These are phyloP conservation scores for Cantharis lateralis DNA, from an alignment of 2,888 invertebrate species.

Conservation along the genomic window DNA sequence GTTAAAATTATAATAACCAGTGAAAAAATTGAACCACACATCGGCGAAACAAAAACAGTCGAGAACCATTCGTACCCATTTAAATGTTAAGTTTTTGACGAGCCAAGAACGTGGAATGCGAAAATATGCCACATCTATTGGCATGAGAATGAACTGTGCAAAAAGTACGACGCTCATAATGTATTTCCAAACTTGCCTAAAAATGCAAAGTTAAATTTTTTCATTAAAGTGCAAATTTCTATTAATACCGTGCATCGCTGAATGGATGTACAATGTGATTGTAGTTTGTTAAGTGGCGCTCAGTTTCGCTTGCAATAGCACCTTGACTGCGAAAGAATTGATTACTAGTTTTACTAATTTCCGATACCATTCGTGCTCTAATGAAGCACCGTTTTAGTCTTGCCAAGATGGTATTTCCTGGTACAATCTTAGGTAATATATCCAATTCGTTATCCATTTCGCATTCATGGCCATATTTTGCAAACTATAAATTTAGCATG, in stretches of 20 bases:
- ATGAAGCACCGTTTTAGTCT: constrained; percentile 16
- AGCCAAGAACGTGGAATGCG: constrained; percentile 22
- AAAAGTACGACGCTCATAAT: constrained; percentile 47
- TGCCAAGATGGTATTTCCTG: constrained; percentile 2
- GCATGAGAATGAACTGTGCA: constrained; percentile 43
- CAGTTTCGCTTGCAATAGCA: constrained; percentile 50
- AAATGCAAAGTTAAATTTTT: constrained; percentile 7
- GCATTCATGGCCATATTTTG: constrained; percentile 32
- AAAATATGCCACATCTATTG: constrained; percentile 47
- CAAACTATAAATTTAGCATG: constrained; percentile 21
- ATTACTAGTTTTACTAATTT: constrained; percentile 45
- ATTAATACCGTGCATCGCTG: constrained; percentile 49
- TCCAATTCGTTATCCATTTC: constrained; percentile 30
- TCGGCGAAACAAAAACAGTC: constrained; percentile 47
- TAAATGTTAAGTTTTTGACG: constrained; percentile 19
- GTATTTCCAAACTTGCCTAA: constrained; percentile 50
- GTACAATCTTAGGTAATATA: constrained; percentile 17
- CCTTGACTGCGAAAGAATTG: constrained; percentile 49
- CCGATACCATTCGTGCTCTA: constrained; percentile 44
- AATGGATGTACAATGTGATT: constrained; percentile 54
- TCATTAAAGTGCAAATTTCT: not conserved
- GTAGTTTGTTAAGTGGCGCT: constrained; percentile 46
- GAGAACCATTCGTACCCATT: constrained; percentile 41
- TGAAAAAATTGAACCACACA: constrained; percentile 48
- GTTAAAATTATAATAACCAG: constrained; percentile 48